These are phyloP conservation scores for Ashinkailepas kermadecensis DNA, from an alignment of 2,888 invertebrate genomes.

Conservation along the genomic window DNA sequence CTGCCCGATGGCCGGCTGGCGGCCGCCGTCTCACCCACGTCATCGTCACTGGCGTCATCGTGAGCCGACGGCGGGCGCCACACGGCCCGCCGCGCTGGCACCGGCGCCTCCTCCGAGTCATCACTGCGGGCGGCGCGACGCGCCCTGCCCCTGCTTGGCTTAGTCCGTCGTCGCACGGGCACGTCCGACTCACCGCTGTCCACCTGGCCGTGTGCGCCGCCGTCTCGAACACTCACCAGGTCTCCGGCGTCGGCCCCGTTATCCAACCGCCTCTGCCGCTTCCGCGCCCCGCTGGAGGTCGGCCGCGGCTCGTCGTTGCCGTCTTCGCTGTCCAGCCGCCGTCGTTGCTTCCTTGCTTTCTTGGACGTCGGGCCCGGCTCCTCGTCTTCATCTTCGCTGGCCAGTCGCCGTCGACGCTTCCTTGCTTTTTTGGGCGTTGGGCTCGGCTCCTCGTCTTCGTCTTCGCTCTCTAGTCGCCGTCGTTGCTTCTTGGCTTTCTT, in stretches of 20 bases:
- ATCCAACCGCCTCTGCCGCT: slow-evolving; percentile 25
- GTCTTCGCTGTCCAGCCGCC: not conserved
- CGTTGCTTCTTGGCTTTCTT: no score
- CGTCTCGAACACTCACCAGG: no score
- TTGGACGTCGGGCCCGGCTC: no score
- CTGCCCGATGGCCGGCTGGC: not conserved
- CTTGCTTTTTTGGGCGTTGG: not conserved
- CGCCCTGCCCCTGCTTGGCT: not conserved
- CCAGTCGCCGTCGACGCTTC: not conserved
- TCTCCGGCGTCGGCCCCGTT: slow-evolving; percentile 24
- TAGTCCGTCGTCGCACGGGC: not conserved
- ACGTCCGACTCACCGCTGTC: no score
- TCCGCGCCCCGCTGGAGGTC: slow-evolving; percentile 31
- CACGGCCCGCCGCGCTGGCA: not conserved
- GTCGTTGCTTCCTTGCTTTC: not conserved
- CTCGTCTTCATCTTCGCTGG: no score
- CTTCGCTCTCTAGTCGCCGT: no score
- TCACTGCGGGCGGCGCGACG: not conserved
- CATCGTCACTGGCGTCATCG: not conserved
- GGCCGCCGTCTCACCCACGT: not conserved
- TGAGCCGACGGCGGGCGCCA: not conserved
- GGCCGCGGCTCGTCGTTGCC: slow-evolving; percentile 26
- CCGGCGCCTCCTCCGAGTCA: not conserved
- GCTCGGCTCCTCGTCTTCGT: no score
- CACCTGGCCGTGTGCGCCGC: no score